phyloP scores from a whole-genome alignment of 1,140 invertebrate genomes.

The Drosophila fuyamai region DNA sequence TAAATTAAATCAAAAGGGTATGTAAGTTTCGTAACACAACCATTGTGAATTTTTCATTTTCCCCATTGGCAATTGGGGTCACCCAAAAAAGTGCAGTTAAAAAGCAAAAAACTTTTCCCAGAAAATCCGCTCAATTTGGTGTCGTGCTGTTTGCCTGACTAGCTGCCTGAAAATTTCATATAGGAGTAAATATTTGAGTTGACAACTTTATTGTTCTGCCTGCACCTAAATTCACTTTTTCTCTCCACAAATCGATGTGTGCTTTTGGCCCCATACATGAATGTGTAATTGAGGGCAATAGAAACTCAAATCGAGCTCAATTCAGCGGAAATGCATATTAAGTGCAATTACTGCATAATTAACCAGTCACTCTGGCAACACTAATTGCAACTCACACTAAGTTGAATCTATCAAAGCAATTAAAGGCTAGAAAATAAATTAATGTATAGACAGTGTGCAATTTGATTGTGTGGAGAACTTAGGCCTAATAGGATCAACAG shows the following conservation, averaged over 20 bases:
- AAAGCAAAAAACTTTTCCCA: slow-evolving; percentile 30
- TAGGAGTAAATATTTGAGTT: slow-evolving; percentile 28
- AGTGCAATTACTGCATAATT: slow-evolving; percentile 82
- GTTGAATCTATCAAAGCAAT: slow-evolving; percentile 6
- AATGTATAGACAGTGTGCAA: not conserved
- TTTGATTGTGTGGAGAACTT: not conserved
- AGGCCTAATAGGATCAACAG: slow-evolving; percentile 1
- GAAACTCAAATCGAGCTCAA: slow-evolving; percentile 46
- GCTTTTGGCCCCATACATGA: not conserved
- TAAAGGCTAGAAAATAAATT: not conserved
- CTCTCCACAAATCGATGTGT: not conserved
- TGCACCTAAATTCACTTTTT: slow-evolving; percentile 15
- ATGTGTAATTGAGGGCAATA: slow-evolving; percentile 51
- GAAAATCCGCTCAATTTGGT: slow-evolving; percentile 49
- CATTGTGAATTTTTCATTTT: too few species aligned
- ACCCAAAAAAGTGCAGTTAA: slow-evolving; percentile 8
- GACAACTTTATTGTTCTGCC: slow-evolving; percentile 15
- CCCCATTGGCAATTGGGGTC: too few species aligned
- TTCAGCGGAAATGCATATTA: slow-evolving; percentile 71
- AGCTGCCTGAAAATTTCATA: slow-evolving; percentile 10
- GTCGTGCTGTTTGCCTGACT: slow-evolving; percentile 12
- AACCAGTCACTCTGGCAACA: slow-evolving; percentile 50
- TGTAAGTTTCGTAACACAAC: too few species aligned
- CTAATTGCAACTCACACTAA: slow-evolving; percentile 48
- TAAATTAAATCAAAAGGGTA: not conserved